These are phyloP conservation scores for Tringa solitaria DNA, from an alignment of 2,113 vertebrate genomes.

Conservation along the genomic window DNA sequence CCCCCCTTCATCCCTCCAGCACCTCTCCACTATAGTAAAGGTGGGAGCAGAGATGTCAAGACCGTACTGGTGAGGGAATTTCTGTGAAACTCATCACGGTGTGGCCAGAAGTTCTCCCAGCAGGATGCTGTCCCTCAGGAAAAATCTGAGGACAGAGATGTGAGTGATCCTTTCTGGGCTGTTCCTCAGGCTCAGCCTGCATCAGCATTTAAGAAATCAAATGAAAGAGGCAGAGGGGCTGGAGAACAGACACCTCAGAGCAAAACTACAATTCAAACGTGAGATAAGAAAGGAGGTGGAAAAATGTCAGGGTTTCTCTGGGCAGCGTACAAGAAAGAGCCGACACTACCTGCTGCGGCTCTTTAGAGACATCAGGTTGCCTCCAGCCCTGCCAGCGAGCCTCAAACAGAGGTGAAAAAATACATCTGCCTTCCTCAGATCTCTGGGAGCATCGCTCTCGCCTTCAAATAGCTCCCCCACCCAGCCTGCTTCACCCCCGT, in stretches of 20 bases:
- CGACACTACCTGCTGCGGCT: background rate
- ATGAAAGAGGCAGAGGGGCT: background rate
- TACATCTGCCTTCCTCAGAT: background rate
- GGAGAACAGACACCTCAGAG: background rate
- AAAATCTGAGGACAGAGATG: background rate
- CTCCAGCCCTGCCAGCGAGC: background rate
- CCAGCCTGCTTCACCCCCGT: fast-evolving
- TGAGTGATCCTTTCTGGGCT: background rate
- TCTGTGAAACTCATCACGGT: background rate
- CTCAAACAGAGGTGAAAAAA: background rate
- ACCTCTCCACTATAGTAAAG: background rate
- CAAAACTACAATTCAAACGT: background rate
- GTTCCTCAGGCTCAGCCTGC: background rate
- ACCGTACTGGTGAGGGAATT: background rate
- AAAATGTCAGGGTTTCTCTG: background rate
- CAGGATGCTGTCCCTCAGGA: background rate
- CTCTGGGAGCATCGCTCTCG: background rate
- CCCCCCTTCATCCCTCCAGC: background rate
- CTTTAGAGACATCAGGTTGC: background rate
- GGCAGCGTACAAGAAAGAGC: background rate
- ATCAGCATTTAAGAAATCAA: background rate
- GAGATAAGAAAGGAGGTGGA: background rate
- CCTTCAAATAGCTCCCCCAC: background rate
- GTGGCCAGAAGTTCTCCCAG: background rate
- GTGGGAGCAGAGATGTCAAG: background rate